A percentile compares a stretch with the other conserved stretches of the same genome.
These are phyloP conservation scores for Fukomys damarensis DNA, from an alignment of 2,113 vertebrate genomes.

Conservation along the genomic window DNA sequence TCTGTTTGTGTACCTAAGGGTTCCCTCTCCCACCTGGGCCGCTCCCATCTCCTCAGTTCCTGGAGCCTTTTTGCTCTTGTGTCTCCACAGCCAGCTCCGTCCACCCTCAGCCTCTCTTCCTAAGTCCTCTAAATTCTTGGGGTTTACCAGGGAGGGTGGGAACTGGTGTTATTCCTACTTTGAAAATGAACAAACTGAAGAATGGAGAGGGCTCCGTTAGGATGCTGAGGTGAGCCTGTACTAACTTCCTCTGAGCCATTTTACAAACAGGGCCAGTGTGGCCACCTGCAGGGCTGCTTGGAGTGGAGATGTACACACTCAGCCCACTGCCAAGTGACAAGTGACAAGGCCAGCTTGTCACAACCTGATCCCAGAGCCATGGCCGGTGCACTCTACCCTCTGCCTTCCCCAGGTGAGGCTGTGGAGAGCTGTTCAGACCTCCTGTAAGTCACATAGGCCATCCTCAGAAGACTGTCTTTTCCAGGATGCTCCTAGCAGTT, in stretches of 20 bases:
- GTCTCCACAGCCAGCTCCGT: background rate
- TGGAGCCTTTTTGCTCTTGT: rapidly evolving
- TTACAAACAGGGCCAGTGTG: background rate
- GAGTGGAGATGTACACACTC: background rate
- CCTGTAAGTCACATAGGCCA: background rate
- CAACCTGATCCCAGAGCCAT: background rate
- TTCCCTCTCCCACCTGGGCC: background rate
- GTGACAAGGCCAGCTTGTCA: background rate
- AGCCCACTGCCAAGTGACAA: background rate
- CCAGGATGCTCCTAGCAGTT: background rate
- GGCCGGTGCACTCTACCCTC: background rate
- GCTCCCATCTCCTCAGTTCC: too few relatives aligned
- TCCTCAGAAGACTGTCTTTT: background rate
- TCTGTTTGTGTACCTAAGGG: background rate
- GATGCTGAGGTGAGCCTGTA: background rate
- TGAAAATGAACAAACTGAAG: background rate
- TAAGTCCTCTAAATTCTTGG: background rate
- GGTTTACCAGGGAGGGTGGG: background rate
- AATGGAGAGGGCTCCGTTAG: background rate
- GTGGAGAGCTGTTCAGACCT: background rate
- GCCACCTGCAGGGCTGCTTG: background rate
- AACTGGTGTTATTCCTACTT: background rate
- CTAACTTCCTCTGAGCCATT: background rate
- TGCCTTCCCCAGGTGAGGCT: background rate
- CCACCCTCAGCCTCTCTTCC: background rate